These are phyloP conservation scores for Antrozous pallidus DNA, from an alignment of 2,797 vertebrate genomes.

Conservation along the genomic window DNA sequence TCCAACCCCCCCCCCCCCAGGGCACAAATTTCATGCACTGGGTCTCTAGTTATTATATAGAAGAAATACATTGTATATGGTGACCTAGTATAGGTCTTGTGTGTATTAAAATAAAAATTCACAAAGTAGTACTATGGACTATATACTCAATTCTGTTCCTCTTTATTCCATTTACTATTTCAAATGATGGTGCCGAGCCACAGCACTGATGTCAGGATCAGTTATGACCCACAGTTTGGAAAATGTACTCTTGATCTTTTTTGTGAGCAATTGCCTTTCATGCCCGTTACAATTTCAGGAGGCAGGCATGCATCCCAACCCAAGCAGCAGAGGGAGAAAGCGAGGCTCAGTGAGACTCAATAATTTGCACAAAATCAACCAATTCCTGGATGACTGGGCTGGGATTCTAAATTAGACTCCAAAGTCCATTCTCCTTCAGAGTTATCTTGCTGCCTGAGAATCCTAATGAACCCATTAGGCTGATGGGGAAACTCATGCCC, in stretches of 20 bases:
- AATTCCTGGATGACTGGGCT: not conserved
- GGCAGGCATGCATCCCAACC: not conserved
- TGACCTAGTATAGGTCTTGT: not conserved
- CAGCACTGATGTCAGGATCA: not conserved
- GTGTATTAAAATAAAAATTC: not conserved
- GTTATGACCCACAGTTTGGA: not conserved
- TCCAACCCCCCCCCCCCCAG: too few species aligned
- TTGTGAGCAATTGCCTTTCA: rapidly evolving
- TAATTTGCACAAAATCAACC: not conserved
- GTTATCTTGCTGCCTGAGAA: not conserved
- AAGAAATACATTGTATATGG: not conserved
- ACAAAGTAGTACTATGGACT: not conserved
- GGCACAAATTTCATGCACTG: too few species aligned
- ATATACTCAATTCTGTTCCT: not conserved
- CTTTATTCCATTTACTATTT: not conserved
- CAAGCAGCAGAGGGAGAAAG: not conserved
- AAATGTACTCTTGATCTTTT: not conserved
- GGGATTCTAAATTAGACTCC: not conserved
- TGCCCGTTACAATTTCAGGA: not conserved
- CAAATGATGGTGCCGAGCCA: not conserved
- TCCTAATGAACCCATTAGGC: not conserved
- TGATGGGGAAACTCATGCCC: not conserved
- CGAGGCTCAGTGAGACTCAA: not conserved
- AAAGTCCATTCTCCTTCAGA: not conserved
- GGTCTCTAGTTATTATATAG: too few species aligned